Conservation (phyloP, 2,113 vertebrate genomes). For the Odocoileus virginianus region DNA sequence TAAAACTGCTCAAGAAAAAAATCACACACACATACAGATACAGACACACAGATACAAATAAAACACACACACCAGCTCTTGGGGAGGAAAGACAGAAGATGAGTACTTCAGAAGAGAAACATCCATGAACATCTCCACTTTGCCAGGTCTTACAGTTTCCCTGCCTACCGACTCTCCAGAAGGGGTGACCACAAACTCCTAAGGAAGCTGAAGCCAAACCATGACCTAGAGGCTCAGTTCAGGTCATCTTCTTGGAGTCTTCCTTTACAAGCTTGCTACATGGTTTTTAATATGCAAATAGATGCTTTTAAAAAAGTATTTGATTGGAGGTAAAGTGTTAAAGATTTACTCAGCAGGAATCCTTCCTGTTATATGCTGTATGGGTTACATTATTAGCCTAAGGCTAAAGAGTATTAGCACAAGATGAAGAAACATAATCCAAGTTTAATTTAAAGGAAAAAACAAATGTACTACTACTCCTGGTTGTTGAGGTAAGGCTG, state of each 20-base stretch:
- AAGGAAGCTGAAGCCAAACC: background rate
- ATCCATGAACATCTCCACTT: background rate
- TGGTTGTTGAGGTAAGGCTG: background rate
- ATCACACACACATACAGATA: background rate
- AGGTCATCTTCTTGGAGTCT: background rate
- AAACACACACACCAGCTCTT: background rate
- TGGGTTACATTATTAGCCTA: background rate
- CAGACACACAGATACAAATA: background rate
- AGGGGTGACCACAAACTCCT: background rate
- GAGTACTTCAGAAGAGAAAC: background rate
- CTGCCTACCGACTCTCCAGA: background rate
- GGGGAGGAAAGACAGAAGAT: background rate
- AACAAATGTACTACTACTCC: background rate
- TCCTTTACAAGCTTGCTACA: background rate
- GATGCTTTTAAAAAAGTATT: slow-evolving; percentile 4
- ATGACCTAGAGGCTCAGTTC: background rate
- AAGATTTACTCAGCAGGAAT: background rate
- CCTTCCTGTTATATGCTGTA: background rate
- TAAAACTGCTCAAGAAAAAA: background rate
- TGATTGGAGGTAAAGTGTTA: background rate
- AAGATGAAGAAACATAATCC: background rate
- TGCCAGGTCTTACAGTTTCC: background rate
- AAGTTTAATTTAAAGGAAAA: slow-evolving; percentile 10
- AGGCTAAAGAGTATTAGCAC: background rate
- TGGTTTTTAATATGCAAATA: background rate